A percentile compares a stretch with the other conserved stretches of the same genome.
These are phyloP conservation scores for Chirona hameri DNA, from an alignment of 2,888 invertebrate species.

Conservation along the genomic window DNA sequence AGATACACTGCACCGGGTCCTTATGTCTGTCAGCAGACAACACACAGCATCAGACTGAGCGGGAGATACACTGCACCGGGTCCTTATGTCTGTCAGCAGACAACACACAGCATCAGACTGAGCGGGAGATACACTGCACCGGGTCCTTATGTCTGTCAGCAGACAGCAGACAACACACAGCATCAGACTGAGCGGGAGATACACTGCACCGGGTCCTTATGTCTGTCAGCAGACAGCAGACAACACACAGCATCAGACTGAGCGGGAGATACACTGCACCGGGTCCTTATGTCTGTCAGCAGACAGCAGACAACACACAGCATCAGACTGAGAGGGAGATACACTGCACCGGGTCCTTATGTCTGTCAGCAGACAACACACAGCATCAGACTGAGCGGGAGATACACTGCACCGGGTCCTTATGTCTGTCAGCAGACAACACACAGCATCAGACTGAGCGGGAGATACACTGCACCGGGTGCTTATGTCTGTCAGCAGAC, in stretches of 20 bases:
- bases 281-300: constrained; percentile 81
- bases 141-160: constrained; percentile 82
- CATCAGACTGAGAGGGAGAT: too few relatives aligned
- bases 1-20: constrained; percentile 90
- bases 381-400: constrained; percentile 81
- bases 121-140: constrained; percentile 87
- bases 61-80: too few relatives aligned
- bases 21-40: constrained; percentile 64
- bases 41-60: too few relatives aligned
- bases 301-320: too few relatives aligned
- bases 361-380: constrained; percentile 61
- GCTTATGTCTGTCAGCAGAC: constrained; percentile 73
- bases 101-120: constrained; percentile 82
- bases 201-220: constrained; percentile 92
- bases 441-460: constrained; percentile 74
- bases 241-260: constrained; percentile 65
- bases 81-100: constrained; percentile 46
- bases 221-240: constrained; percentile 57
- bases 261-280: constrained; percentile 90
- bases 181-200: constrained; percentile 84
- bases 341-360: too few relatives aligned
- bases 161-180: constrained; percentile 51
- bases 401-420: constrained; percentile 91
- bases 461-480: constrained; percentile 92
- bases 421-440: constrained; percentile 63